Conservation (phyloP, 2,888 invertebrate species). For the Lucinisca nassula region DNA sequence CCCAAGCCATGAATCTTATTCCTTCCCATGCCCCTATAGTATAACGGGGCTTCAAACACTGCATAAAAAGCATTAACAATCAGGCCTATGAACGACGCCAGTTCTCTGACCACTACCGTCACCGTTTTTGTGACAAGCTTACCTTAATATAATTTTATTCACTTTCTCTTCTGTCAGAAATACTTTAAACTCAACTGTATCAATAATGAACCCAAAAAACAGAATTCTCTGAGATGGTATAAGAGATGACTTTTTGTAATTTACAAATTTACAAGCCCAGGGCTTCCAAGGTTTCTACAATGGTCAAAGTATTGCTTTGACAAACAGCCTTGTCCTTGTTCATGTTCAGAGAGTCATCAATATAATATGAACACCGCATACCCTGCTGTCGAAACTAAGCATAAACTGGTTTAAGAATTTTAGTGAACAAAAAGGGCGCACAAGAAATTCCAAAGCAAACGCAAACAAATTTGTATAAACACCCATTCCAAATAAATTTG, state of each 20-base stretch:
- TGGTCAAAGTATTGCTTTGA: conserved; percentile 28
- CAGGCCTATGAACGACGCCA: conserved; percentile 57
- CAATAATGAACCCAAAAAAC: conserved; percentile 62
- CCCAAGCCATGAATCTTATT: background rate
- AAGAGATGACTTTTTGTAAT: conserved; percentile 50
- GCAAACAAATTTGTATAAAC: conserved; percentile 35
- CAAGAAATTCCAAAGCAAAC: conserved; percentile 41
- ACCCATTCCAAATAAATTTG: too few relatives aligned
- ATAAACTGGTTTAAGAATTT: too few relatives aligned
- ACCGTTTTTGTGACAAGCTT: background rate
- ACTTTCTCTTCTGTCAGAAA: conserved; percentile 60
- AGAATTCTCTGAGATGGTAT: conserved; percentile 42
- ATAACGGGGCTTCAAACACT: conserved; percentile 52
- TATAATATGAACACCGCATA: too few relatives aligned
- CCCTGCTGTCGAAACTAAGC: too few relatives aligned
- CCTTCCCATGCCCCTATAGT: conserved; percentile 47
- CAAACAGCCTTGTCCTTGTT: conserved; percentile 22
- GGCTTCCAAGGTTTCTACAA: too few relatives aligned
- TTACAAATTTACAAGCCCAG: too few relatives aligned
- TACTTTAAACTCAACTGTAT: conserved; percentile 57
- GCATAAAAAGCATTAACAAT: conserved; percentile 49
- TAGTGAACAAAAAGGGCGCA: too few relatives aligned
- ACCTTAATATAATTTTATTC: conserved; percentile 36
- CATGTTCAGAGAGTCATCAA: conserved; percentile 69
- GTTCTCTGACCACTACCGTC: conserved; percentile 23